phyloP scores from a whole-genome alignment of 1,140 invertebrate genomes.

The Phocides pigmalion region DNA sequence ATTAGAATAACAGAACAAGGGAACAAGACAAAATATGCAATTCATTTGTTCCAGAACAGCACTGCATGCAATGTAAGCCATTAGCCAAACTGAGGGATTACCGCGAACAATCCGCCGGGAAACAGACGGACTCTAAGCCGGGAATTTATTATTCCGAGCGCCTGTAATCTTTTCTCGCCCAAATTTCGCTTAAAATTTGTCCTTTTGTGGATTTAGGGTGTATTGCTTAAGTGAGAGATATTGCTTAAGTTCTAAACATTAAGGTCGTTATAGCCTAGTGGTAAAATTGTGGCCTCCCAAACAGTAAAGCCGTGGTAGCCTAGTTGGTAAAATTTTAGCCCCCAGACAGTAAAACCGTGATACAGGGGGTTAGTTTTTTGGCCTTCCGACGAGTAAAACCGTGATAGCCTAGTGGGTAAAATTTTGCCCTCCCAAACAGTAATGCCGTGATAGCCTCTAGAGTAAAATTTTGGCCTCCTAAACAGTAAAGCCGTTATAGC shows the following conservation, averaged over 20 bases:
- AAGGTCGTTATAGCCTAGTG: no score
- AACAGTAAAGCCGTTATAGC: no score
- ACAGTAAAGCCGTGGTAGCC: no score
- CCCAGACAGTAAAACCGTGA: no score
- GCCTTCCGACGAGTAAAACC: no score
- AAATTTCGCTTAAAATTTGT: conserved; percentile 20
- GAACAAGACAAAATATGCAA: conserved; percentile 29
- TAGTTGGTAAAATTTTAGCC: no score
- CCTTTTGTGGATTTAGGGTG: neutral
- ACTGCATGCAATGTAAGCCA: conserved; percentile 42
- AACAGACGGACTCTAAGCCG: conserved; percentile 39
- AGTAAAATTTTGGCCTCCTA: no score
- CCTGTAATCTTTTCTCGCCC: conserved; percentile 17
- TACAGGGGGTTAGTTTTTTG: no score
- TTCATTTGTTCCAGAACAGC: conserved; percentile 21
- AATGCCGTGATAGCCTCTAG: no score
- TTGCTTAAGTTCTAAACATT: neutral
- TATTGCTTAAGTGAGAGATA: neutral
- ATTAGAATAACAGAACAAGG: conserved; percentile 2
- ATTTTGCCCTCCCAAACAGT: no score
- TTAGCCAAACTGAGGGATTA: conserved; percentile 49
- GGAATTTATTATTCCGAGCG: conserved; percentile 32
- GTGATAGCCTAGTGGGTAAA: no score
- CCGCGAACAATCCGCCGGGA: conserved; percentile 42
- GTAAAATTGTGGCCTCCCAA: no score